These are phyloP conservation scores for Monoplex corrugatus DNA, from an alignment of 2,888 invertebrate species.

Conservation along the genomic window DNA sequence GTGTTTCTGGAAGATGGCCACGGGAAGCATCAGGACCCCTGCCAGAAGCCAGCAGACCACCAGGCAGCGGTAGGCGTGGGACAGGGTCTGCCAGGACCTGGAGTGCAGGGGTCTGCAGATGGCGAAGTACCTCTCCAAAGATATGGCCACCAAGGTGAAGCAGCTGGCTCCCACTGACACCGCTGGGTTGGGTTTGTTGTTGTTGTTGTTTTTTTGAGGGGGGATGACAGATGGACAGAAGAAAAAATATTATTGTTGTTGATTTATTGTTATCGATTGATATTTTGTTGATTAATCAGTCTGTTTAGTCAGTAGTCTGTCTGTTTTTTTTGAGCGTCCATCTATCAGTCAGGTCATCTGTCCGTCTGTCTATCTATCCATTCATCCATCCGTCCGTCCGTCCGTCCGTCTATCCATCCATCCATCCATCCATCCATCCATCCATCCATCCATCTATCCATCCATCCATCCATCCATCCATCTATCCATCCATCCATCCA, in stretches of 20 bases:
- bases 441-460: no score
- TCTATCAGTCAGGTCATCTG: no score
- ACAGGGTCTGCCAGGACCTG: slow-evolving; percentile 88
- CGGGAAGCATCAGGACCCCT: slow-evolving; percentile 86
- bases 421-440: no score
- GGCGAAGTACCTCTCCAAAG: slow-evolving; percentile 90
- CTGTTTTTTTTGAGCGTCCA: background rate
- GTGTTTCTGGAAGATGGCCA: slow-evolving; percentile 81
- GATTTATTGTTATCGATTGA: background rate
- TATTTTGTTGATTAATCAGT: no score
- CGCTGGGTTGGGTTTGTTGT: no score
- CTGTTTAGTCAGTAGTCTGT: background rate
- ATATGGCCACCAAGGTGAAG: slow-evolving; percentile 90
- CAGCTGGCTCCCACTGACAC: slow-evolving; percentile 89
- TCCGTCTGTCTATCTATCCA: no score
- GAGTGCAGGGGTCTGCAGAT: slow-evolving; percentile 89
- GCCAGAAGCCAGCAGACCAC: slow-evolving; percentile 83
- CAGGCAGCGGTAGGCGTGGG: slow-evolving; percentile 87
- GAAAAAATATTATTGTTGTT: background rate
- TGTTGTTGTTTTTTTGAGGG: no score
- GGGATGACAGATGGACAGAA: background rate
- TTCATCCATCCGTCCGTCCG: no score
- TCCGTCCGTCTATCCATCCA: no score
- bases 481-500: no score
- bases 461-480: no score